A percentile compares a stretch with the other conserved stretches of the same genome.
Evolutionary conservation across 2,113 vertebrate species (phyloP).

Genomic region (Barnardius zonarius): DNA sequence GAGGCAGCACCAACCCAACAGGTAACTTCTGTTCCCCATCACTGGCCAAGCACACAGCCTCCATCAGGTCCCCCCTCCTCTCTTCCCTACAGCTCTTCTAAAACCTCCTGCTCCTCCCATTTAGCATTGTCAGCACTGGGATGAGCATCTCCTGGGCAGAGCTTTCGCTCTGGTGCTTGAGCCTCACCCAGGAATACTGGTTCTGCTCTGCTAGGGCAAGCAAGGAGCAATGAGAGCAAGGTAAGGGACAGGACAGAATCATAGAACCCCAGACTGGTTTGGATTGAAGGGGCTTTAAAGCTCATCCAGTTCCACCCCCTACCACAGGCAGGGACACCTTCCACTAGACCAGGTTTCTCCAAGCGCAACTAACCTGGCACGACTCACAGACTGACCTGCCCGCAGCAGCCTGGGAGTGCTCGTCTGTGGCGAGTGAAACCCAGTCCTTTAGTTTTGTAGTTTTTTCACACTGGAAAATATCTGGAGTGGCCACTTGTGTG

Average conservation of each 20-base stretch:
- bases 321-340: not conserved
- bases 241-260: not conserved
- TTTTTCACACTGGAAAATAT: not conserved
- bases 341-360: not conserved
- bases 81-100: not conserved
- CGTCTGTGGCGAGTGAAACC: not conserved
- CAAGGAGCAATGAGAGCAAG: not conserved
- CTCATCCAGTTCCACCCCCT: not conserved
- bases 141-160: not conserved
- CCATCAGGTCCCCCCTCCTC: not conserved
- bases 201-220: not conserved
- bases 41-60: fast-evolving
- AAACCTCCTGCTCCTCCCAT: not conserved
- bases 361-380: not conserved
- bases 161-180: not conserved
- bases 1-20: not conserved
- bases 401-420: not conserved
- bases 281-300: not conserved
- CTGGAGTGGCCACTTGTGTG: not conserved
- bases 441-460: not conserved
- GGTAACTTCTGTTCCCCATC: not conserved
- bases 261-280: not conserved
- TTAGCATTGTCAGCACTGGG: not conserved
- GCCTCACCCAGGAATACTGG: not conserved
- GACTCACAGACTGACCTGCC: not conserved